A percentile compares a stretch with the other conserved stretches of the same genome.
Conservation (phyloP, 2,888 invertebrate species). For the Leucophora obtusa region DNA sequence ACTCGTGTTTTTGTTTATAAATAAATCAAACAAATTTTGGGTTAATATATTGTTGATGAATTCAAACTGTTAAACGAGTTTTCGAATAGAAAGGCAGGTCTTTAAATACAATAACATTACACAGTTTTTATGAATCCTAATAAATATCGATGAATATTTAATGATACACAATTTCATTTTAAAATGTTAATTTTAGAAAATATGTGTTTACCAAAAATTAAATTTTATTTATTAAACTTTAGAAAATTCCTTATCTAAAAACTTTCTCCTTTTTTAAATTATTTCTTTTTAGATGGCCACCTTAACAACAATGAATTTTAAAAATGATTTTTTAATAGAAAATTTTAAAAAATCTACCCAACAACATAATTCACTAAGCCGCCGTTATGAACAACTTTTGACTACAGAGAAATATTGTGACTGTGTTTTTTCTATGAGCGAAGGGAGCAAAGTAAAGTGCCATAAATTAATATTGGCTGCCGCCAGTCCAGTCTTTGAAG, state of each 20-base stretch:
- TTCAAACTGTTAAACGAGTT: neutral
- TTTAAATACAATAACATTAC: neutral
- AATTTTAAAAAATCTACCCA: constrained; percentile 63
- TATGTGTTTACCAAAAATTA: neutral
- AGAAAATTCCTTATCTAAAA: constrained; percentile 4
- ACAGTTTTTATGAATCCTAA: neutral
- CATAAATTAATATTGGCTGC: constrained; percentile 90
- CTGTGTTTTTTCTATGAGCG: constrained; percentile 75
- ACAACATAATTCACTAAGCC: constrained; percentile 67
- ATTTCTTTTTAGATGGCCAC: constrained; percentile 61
- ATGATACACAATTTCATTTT: neutral
- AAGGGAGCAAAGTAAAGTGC: constrained; percentile 81
- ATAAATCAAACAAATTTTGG: neutral
- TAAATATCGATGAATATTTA: neutral
- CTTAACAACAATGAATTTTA: constrained; percentile 44
- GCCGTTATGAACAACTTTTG: constrained; percentile 74
- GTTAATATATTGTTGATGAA: neutral
- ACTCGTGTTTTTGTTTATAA: neutral
- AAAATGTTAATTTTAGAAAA: neutral
- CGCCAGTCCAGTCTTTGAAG: constrained; percentile 93
- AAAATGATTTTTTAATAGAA: constrained; percentile 48
- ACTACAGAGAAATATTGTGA: constrained; percentile 75
- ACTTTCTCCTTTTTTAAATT: constrained; percentile 46
- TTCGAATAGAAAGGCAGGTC: neutral
- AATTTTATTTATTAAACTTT: constrained; percentile 6